Base-by-base conservation (phyloP, 2,888 invertebrate genomes). In the Lepidocyrtoides sp. region DNA sequence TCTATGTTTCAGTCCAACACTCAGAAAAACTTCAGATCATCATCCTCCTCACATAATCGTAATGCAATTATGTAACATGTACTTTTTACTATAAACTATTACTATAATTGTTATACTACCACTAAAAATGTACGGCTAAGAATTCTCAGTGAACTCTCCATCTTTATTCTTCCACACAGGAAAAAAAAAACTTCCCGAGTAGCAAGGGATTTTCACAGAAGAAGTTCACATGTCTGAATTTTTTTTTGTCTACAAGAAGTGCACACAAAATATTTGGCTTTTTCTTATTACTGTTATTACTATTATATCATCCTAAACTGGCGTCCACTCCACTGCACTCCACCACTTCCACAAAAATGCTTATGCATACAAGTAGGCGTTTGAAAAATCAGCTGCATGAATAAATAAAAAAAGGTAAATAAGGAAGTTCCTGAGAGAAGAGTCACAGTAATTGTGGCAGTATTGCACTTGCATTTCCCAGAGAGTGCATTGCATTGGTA, bases 131-230 rank as follows among this genome's bases (percentile, higher is more conserved):
- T 41, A 69, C 8, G 12, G 17, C 17, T 54, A 88, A 5, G 79
- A 75, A 72, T 84, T 82, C 89, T 54, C 77, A 75, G 63, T 63
- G 75, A 89, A 89, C 89, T 82, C 69, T 51, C 17, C 17, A 36
- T 36, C 7, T 26, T 63, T 32, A 26, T 63, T 63, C 63, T 23
- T 63, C 63, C 29, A 63, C 63, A 63, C 41, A 79, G 8, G 29
- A 60, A 26, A 60, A 4, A 41, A 63, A 66, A 72, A 63, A 48
- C 48, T 89, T 89, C 83, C 86, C 86, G 77, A 87, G 83, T 48
- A 83, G 84, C 84, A 32, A 91, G 91, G 91, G 91, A 91, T 91
- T 91, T 91, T 91, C 91, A 85, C 91, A 91, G 91, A 82, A 69
- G 32, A 86, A 86, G 32, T 91, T 91, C 91, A 91, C 91, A 91